Evolutionary conservation across 2,888 invertebrate species (phyloP), one percentile per base, ranked within the genome.

Genomic region (Apamea anceps): DNA sequence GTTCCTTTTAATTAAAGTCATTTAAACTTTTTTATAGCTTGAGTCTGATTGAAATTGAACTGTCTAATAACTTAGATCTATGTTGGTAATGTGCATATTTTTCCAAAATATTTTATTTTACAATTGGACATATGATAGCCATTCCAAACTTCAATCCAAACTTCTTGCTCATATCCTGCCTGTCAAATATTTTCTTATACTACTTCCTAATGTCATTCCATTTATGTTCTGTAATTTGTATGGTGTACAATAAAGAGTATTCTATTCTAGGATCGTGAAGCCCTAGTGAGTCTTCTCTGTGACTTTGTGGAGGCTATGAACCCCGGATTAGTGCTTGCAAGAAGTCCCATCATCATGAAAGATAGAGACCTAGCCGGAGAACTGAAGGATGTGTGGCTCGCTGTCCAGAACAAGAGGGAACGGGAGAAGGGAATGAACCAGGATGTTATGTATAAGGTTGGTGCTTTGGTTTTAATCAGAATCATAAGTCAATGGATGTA

Each of bases 301-400:
- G 98, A 98, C 93, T 98, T 98, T 92, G 98, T 98, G 60, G 98
- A 98, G 92, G 97, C 98, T 28, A 98, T 98, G 98, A 98, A 98
- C 91, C 97, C 97, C 7, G 98, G 98, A 0, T 94, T 98, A 57
- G 93, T 97, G 83, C 95, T 98, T 85, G 95, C 97, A 48, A 96
- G 98, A 91, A 93, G 88, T n/a, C 97, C 98, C 4, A 92, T 97
- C 25, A 98, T 98, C 85, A 92, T 98, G 54, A 97, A 97, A 89
- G 98, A 98, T 90, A 95, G 98, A 45, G 98, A 98, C 92, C 96
- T 98, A 81, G 98, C 98, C 0, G 98, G 98, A 0, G 98, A 98
- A 92, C 93, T 98, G 42, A 98, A 98, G 91, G 98, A 98, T 91
- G 98, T 98, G 1, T 98, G 98, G 98, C 97, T 97, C 32, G 98